phyloP scores from a whole-genome alignment of 2,888 invertebrate genomes.

The Mesorhabditis sp. region DNA sequence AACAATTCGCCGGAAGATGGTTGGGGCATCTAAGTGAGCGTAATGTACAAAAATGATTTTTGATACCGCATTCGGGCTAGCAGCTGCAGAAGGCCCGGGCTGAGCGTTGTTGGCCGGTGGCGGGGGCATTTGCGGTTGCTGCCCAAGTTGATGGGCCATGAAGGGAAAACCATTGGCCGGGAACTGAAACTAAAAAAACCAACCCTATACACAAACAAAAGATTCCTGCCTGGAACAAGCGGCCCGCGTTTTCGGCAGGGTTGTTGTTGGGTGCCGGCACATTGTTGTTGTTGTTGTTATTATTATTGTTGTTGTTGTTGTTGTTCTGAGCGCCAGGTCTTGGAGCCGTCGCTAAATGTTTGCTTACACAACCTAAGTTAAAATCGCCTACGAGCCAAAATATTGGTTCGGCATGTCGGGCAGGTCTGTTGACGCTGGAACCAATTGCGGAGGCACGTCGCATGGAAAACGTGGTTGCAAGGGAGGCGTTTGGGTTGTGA shows the following conservation, averaged over 20 bases:
- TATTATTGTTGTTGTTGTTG: slow-evolving; percentile 5
- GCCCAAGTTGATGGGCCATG: slow-evolving; percentile 10
- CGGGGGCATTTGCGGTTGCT: background rate
- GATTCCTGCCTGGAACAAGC: background rate
- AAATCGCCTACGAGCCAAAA: slow-evolving; percentile 20
- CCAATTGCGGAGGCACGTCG: slow-evolving; percentile 94
- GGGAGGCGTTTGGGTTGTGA: slow-evolving; percentile 81
- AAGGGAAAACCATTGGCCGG: slow-evolving; percentile 6
- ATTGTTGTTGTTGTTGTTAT: background rate
- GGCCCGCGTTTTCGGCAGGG: background rate
- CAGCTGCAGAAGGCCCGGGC: slow-evolving; percentile 12
- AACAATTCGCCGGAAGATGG: background rate
- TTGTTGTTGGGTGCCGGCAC: background rate
- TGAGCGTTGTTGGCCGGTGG: slow-evolving; percentile 5
- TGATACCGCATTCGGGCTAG: background rate
- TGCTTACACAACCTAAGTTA: background rate
- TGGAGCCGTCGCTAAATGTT: background rate
- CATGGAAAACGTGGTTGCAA: slow-evolving; percentile 98
- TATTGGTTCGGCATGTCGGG: slow-evolving; percentile 76
- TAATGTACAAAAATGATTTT: background rate
- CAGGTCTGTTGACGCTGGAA: slow-evolving; percentile 99
- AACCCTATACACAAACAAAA: background rate
- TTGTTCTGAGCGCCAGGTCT: background rate
- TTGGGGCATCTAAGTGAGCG: background rate
- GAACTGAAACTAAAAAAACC: background rate